These are phyloP conservation scores for Nowickia ferox DNA, from an alignment of 2,888 invertebrate species.

Conservation along the genomic window DNA sequence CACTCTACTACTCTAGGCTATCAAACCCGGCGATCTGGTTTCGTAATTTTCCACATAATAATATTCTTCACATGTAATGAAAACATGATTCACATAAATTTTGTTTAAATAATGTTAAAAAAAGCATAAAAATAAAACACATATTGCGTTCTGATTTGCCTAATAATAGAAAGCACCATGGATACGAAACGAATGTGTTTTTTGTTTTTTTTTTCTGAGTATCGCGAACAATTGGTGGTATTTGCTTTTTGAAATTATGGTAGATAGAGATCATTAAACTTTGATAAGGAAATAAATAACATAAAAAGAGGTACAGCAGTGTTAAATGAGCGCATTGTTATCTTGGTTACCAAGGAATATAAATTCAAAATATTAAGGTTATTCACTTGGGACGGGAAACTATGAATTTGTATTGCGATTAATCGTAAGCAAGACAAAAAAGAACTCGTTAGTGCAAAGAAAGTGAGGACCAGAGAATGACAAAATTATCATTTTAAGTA, in stretches of 20 bases:
- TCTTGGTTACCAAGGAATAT: constrained; percentile 5
- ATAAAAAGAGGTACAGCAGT: constrained; percentile 3
- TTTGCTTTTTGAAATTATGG: constrained; percentile 36
- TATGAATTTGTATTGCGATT: not conserved
- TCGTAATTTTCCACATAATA: constrained; percentile 44
- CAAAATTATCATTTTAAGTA: too few relatives aligned
- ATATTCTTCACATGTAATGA: constrained; percentile 66
- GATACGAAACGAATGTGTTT: not conserved
- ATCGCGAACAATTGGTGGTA: constrained; percentile 62
- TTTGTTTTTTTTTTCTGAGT: constrained; percentile 15
- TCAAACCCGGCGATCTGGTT: constrained; percentile 48
- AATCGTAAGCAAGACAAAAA: not conserved
- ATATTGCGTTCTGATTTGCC: constrained; percentile 47
- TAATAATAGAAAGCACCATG: constrained; percentile 28
- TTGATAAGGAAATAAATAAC: constrained; percentile 45
- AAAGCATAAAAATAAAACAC: constrained; percentile 34
- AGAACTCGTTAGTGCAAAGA: not conserved
- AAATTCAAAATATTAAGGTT: constrained; percentile 7
- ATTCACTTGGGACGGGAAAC: constrained; percentile 12
- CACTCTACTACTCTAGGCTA: not conserved
- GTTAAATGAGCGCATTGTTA: constrained; percentile 30
- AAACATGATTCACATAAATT: constrained; percentile 69
- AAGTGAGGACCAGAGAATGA: not conserved
- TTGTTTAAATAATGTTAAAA: constrained; percentile 45
- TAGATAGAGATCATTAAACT: constrained; percentile 61